Conservation (phyloP, 2,888 invertebrate genomes). For the Xanthia icteritia region DNA sequence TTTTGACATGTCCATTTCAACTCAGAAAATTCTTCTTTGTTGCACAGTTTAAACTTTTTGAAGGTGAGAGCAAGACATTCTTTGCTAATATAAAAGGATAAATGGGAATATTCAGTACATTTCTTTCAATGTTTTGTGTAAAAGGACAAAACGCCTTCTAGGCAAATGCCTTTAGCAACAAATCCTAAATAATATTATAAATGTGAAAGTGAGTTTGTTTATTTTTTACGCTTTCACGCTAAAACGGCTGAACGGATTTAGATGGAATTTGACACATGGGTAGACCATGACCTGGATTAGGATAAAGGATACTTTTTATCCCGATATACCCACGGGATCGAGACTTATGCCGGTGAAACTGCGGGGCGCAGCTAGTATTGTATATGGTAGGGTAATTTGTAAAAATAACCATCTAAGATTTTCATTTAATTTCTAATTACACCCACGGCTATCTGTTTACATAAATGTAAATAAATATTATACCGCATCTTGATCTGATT, state of each 20-base stretch:
- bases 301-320: too few species aligned
- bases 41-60: neutral
- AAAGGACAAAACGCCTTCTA: neutral
- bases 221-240: too few species aligned
- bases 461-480: neutral
- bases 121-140: neutral
- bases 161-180: neutral
- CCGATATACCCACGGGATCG: too few species aligned
- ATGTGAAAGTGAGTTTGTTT: too few species aligned
- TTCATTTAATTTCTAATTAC: neutral
- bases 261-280: too few species aligned
- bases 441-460: neutral
- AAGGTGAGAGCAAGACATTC: slow-evolving; percentile 4
- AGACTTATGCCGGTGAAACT: too few species aligned
- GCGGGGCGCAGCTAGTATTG: too few species aligned
- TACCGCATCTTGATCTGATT: slow-evolving; percentile 93
- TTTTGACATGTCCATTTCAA: neutral
- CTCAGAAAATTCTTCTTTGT: neutral
- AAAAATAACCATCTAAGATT: neutral
- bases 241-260: too few species aligned
- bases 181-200: too few species aligned
- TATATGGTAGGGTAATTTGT: neutral
- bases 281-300: too few species aligned
- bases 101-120: neutral
- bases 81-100: neutral